Percentiles rank a stretch among this genome's conserved stretches.
Conservation (phyloP, 2,888 invertebrate genomes). For the Lochmaea capreae region DNA sequence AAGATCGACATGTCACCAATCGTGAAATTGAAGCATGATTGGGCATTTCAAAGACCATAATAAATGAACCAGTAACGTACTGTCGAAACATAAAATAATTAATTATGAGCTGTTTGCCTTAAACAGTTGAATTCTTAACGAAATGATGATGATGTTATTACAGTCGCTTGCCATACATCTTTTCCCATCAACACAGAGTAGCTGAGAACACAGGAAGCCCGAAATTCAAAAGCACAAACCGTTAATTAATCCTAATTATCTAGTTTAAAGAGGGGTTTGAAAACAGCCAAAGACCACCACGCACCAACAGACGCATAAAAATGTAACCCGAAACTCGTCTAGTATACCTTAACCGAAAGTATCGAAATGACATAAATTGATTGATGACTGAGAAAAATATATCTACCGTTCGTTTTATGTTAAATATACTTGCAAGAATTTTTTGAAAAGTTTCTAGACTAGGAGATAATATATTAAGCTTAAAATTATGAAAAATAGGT, state of each 20-base stretch:
- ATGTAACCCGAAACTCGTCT: conserved; percentile 14
- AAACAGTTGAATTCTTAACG: neutral
- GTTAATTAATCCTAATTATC: conserved; percentile 30
- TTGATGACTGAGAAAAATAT: conserved; percentile 47
- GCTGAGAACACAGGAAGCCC: conserved; percentile 28
- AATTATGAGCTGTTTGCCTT: neutral
- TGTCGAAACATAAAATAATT: neutral
- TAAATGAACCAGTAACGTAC: no score
- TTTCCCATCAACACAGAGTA: conserved; percentile 8
- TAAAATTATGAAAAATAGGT: no score
- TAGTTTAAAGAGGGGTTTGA: conserved; percentile 2
- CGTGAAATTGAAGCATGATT: no score
- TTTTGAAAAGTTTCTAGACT: neutral
- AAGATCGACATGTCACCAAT: no score
- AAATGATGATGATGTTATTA: neutral
- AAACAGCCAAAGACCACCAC: conserved; percentile 13
- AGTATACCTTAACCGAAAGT: conserved; percentile 38
- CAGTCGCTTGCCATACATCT: conserved; percentile 1
- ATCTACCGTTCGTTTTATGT: conserved; percentile 42
- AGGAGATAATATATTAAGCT: neutral
- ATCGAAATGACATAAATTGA: conserved; percentile 43
- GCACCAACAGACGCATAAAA: neutral
- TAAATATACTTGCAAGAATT: conserved; percentile 34
- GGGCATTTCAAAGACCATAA: no score
- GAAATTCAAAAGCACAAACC: conserved; percentile 17